Base-by-base conservation (phyloP, 2,888 invertebrate species). In the Homarus gammarus region DNA sequence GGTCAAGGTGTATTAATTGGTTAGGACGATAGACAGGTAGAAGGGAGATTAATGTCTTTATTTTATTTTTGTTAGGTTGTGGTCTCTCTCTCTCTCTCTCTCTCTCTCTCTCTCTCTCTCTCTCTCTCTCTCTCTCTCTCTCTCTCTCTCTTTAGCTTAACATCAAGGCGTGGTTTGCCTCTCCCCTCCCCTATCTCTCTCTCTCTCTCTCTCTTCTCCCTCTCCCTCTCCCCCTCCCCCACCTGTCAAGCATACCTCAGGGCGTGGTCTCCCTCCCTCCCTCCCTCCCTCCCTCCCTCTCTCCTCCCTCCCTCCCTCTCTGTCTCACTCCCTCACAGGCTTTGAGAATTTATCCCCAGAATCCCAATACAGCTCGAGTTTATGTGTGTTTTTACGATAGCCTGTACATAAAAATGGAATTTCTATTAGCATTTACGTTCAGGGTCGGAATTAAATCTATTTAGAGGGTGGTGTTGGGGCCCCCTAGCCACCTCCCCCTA, bases 361-460 rank as follows among this genome's bases (percentile, higher is more conserved):
- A 77, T 77, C 49, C 77, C 77, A 77, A 77, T 77, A 77, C 49
- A 49, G 49, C 31, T 22, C n/a, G 77, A 51, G 15, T 77, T 77
- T 77, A 77, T 33, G 77, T 77, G 31, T 33, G 31, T 77, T 77
- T 77, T 77, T 77, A 77, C 77, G 77, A 77, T 5, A 44, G 49
- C 18, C 27, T 77, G 49, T 77, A 38, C 77, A 51, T 77, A 77
- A 77, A 77, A 77, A 27, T 77, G 77, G 27, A 77, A n/a, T 77
- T 77, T 49, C 77, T 49, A n/a, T 77, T 77, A 77, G 77, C 77
- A 77, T 38, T 77, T 49, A 49, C 49, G 38, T 49, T 51, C 77
- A 51, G 12, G 27, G 44, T 51, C 38, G 12, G 44, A 49, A 77
- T 49, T 77, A 49, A 77, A 77, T 77, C 44, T 49, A 49, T 77